Evolutionary conservation across 1,140 invertebrate genomes (phyloP).

Genomic region (Halotydeus destructor): DNA sequence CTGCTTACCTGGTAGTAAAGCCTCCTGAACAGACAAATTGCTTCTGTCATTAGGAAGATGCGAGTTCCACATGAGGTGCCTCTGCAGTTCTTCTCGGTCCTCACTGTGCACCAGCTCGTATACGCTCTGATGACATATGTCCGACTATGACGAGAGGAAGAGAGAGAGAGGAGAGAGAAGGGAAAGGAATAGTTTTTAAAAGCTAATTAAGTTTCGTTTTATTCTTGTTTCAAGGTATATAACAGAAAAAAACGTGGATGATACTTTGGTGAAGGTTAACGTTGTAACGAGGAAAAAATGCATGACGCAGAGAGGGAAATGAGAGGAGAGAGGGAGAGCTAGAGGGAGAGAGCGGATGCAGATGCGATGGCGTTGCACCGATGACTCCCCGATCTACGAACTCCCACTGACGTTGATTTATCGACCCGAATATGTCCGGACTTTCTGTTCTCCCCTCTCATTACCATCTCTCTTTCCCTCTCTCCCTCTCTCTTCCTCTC

Average conservation of each 20-base stretch:
- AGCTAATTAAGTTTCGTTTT: constrained; percentile 1
- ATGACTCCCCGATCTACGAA: background rate
- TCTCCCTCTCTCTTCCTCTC: background rate
- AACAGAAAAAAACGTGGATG: no score
- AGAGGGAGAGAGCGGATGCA: background rate
- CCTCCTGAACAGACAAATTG: constrained; percentile 16
- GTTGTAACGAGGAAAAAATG: background rate
- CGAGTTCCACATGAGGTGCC: constrained; percentile 89
- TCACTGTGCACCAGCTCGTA: constrained; percentile 97
- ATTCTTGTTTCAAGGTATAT: no score
- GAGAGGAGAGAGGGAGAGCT: background rate
- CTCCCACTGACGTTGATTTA: constrained; percentile 2
- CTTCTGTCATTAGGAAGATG: constrained; percentile 16
- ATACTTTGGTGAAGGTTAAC: no score
- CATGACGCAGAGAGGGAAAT: background rate
- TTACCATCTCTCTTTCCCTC: background rate
- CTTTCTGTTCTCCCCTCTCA: background rate
- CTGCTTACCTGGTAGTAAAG: constrained; percentile 15
- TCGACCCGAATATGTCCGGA: no score
- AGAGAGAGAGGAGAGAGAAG: background rate
- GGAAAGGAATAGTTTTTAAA: background rate
- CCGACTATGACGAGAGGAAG: constrained; percentile 42
- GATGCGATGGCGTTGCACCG: background rate
- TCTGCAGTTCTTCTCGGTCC: constrained; percentile 86
- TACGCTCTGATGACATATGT: constrained; percentile 95